Evolutionary conservation across 2,797 vertebrate species (phyloP), one percentile per base, ranked within the genome.

Genomic region (Strix occidentalis): DNA sequence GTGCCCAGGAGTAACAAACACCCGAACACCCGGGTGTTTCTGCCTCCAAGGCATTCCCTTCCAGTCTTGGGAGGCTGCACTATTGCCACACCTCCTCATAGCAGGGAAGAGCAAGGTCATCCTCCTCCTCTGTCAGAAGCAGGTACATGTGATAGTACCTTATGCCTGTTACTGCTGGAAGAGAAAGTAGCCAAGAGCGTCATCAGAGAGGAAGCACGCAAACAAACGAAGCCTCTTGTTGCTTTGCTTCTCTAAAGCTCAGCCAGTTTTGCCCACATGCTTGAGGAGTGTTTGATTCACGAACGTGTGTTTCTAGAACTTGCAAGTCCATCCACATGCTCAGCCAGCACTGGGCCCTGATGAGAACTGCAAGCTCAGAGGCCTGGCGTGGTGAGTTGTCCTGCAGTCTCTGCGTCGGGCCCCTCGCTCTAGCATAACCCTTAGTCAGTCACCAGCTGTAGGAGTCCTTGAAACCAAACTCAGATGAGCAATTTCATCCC

Each of bases 61-160:
- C 17, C 45, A 17, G 39, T 63, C 70, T 77, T 23, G 57, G 54
- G 28, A 70, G 68, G 24, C 46, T 25, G 35, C 18, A 3, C 25
- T 69, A 8, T 60, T 41, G 39, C 43, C 21, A 31, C n/a, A 21
- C 31, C 43, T 87, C 0, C 0, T 35, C 18, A 16, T 10, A 61
- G 48, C 37, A 57, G 48, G 37, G 26, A 61, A 58, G 58, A 80
- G 37, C 0, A 2, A 90, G 78, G 26, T 24, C 29, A 10, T 66
- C 46, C 25, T 61, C 53, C 33, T 65, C 41, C 37, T 61, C 69
- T 84, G 45, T 41, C 43, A 6, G 18, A 84, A 66, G 39, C 39
- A 23, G 68, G n/a, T 66, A 26, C 1, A 1, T 50, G 9, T 0
- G 2, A 18, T 20, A 58, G 39, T 45, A 45, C 5, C 15, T 46